A percentile compares a stretch with the other conserved stretches of the same genome.
Conservation (phyloP, 2,888 invertebrate genomes). For the Heliconius ismenius region DNA sequence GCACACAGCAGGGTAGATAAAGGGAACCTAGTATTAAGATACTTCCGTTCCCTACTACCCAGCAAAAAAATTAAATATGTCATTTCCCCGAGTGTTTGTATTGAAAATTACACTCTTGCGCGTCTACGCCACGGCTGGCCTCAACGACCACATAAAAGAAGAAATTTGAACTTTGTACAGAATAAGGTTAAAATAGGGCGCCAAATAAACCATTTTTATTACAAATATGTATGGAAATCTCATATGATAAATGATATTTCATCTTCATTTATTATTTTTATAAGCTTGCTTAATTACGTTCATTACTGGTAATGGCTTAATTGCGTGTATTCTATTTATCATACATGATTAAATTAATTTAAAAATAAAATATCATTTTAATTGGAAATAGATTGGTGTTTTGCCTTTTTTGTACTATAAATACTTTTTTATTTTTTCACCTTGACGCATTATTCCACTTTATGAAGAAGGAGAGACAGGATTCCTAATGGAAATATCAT, state of each 20-base stretch:
- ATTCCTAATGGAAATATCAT: too few species aligned
- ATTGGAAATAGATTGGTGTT: not conserved
- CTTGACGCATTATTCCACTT: too few species aligned
- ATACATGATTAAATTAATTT: not conserved
- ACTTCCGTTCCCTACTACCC: too few species aligned
- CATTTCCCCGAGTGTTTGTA: not conserved
- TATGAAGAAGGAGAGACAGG: too few species aligned
- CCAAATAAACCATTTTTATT: not conserved
- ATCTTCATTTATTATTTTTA: not conserved
- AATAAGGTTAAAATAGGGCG: not conserved
- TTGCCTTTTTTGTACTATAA: not conserved
- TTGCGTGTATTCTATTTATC: slow-evolving; percentile 5
- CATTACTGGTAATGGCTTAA: not conserved
- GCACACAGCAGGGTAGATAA: not conserved
- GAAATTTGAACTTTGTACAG: not conserved
- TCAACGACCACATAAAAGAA: not conserved
- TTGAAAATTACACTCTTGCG: too few species aligned
- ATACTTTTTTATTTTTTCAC: not conserved
- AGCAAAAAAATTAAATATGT: too few species aligned
- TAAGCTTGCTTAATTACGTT: not conserved
- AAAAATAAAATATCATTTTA: not conserved
- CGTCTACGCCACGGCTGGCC: not conserved
- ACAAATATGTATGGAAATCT: not conserved
- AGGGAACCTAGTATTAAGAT: not conserved
- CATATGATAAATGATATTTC: not conserved